Evolutionary conservation across 2,888 invertebrate genomes (phyloP).

Genomic region (Protodeltote pygarga): DNA sequence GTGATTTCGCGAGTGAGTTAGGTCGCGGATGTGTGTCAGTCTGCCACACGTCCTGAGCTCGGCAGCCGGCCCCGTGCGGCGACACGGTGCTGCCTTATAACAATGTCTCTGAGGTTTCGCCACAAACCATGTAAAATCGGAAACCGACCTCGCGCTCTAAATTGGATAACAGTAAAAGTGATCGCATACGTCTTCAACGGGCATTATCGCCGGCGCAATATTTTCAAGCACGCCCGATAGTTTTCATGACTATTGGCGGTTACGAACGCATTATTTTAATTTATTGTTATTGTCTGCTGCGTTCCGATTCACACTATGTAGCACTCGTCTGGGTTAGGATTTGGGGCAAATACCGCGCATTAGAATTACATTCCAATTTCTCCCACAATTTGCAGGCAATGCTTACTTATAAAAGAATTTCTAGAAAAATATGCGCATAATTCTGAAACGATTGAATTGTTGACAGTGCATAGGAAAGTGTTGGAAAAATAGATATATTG

Average conservation of each 20-base stretch:
- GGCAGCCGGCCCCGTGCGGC: constrained; percentile 66
- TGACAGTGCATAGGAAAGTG: constrained; percentile 39
- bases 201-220: constrained; percentile 66
- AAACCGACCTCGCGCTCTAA: constrained; percentile 82
- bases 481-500: constrained; percentile 37
- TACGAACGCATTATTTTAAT: constrained; percentile 64
- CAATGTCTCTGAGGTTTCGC: constrained; percentile 73
- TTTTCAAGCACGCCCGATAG: constrained; percentile 56
- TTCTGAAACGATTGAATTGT: constrained; percentile 14
- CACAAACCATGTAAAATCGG: constrained; percentile 85
- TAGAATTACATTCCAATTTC: constrained; percentile 28
- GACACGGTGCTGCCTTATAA: constrained; percentile 75
- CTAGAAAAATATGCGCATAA: constrained; percentile 29
- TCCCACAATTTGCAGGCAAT: constrained; percentile 29
- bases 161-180: constrained; percentile 86
- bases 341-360: constrained; percentile 33
- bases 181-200: constrained; percentile 82
- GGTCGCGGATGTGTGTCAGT: constrained; percentile 73
- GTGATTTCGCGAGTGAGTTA: constrained; percentile 18
- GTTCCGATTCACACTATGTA: constrained; percentile 45
- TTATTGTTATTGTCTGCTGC: constrained; percentile 59
- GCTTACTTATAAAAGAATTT: constrained; percentile 28
- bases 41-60: constrained; percentile 69
- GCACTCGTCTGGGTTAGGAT: constrained; percentile 20
- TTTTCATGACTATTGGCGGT: constrained; percentile 76